phyloP scores from a whole-genome alignment of 2,888 invertebrate genomes.

The Dicyrtomina minuta region DNA sequence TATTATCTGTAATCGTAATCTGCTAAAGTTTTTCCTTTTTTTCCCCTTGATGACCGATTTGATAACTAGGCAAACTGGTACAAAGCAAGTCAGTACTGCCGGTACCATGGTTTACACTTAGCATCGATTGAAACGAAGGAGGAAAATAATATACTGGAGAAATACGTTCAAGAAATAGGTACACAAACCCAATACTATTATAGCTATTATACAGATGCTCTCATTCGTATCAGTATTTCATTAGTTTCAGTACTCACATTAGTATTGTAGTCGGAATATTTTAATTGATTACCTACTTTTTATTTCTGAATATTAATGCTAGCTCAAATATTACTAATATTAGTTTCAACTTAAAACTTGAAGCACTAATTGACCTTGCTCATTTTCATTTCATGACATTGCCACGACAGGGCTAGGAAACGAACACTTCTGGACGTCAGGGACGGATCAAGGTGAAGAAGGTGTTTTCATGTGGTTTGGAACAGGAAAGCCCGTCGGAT shows the following conservation, averaged over 20 bases:
- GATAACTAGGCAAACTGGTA: constrained; percentile 82
- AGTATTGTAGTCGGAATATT: too few species aligned
- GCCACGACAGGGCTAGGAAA: constrained; percentile 71
- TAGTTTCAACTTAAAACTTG: too few species aligned
- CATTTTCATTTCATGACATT: neutral
- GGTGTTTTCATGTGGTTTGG: constrained; percentile 48
- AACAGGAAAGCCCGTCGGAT: constrained; percentile 49
- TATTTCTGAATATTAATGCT: too few species aligned
- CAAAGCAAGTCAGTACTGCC: constrained; percentile 85
- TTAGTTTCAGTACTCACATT: neutral
- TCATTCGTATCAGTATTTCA: too few species aligned
- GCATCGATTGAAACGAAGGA: constrained; percentile 87
- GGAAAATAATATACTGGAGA: constrained; percentile 85
- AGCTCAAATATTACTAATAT: too few species aligned
- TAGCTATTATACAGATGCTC: too few species aligned
- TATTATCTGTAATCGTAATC: neutral
- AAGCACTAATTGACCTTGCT: too few species aligned
- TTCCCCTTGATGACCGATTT: too few species aligned
- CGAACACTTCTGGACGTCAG: constrained; percentile 69
- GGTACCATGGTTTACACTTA: constrained; percentile 90
- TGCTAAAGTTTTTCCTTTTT: neutral
- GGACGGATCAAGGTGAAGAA: constrained; percentile 50
- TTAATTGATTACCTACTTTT: constrained; percentile 1
- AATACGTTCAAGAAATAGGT: constrained; percentile 87
- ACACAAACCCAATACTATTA: too few species aligned